Evolutionary conservation across 1,140 invertebrate genomes (phyloP).

Genomic region (Brachionus angularis): DNA sequence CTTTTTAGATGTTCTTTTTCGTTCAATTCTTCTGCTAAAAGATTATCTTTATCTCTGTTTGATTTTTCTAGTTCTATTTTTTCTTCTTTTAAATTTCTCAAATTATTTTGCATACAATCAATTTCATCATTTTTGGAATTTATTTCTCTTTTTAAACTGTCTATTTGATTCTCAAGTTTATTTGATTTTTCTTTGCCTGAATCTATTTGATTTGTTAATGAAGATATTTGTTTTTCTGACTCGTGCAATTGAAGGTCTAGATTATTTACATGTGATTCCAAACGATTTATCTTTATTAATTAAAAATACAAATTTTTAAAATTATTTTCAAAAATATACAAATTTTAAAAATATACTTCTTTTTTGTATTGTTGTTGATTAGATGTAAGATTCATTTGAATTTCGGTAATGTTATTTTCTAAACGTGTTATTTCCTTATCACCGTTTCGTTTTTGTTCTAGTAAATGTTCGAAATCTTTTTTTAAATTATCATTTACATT

Average conservation of each 20-base stretch:
- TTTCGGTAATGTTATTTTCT: constrained; percentile 52
- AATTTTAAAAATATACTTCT: constrained; percentile 46
- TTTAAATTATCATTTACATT: constrained; percentile 50
- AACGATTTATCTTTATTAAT: background rate
- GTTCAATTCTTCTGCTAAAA: constrained; percentile 28
- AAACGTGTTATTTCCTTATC: constrained; percentile 52
- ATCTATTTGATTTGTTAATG: background rate
- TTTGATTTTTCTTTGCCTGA: constrained; percentile 14
- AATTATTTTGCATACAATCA: background rate
- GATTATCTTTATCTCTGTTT: constrained; percentile 29
- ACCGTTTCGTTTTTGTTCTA: constrained; percentile 53
- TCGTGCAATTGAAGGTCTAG: background rate
- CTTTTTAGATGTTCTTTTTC: constrained; percentile 27
- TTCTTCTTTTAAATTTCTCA: constrained; percentile 5
- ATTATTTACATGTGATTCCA: background rate
- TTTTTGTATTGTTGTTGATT: constrained; percentile 52
- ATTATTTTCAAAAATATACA: background rate
- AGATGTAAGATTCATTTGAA: constrained; percentile 54
- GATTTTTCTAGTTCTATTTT: constrained; percentile 33
- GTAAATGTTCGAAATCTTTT: constrained; percentile 49
- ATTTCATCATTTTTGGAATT: constrained; percentile 37
- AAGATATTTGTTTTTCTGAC: background rate
- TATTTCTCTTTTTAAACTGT: background rate
- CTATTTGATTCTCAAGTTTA: background rate
- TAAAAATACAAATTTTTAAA: background rate